phyloP scores from a whole-genome alignment of 1,140 invertebrate species.

The Myzus persicae region DNA sequence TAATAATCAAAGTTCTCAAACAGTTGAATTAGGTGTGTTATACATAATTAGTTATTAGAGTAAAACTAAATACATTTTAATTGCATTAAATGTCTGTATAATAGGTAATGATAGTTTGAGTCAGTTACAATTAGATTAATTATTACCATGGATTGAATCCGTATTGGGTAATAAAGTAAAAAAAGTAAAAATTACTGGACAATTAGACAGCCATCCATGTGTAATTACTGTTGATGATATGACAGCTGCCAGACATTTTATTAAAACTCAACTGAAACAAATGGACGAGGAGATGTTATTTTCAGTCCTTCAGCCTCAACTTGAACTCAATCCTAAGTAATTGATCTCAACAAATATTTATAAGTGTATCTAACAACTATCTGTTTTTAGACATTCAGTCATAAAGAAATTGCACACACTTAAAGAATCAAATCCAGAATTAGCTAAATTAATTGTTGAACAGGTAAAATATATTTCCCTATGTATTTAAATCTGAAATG shows the following conservation, averaged over 20 bases:
- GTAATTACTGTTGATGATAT: constrained; percentile 94
- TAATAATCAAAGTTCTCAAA: constrained; percentile 68
- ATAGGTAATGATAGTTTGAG: constrained; percentile 74
- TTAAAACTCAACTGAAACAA: constrained; percentile 85
- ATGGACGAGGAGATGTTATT: constrained; percentile 86
- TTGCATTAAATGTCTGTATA: neutral
- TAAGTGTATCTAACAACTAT: constrained; percentile 56
- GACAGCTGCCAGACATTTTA: constrained; percentile 93
- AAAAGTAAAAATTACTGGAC: constrained; percentile 79
- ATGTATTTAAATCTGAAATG: neutral
- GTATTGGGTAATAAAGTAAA: constrained; percentile 78
- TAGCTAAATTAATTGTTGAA: constrained; percentile 85
- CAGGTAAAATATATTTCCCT: constrained; percentile 71
- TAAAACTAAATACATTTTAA: constrained; percentile 21
- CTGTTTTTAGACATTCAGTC: constrained; percentile 79
- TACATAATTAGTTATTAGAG: constrained; percentile 61
- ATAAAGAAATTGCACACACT: constrained; percentile 87
- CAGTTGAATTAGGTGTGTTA: constrained; percentile 66
- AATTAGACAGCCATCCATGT: constrained; percentile 89
- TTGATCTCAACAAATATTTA: constrained; percentile 54
- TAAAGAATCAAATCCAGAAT: constrained; percentile 75
- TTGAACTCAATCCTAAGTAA: constrained; percentile 92
- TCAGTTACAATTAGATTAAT: constrained; percentile 75
- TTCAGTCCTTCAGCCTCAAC: constrained; percentile 84
- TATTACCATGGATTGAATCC: constrained; percentile 81